Conservation (phyloP, 35 echinoderm and acorn worm genomes). For the Eucidaris tribuloides region DNA sequence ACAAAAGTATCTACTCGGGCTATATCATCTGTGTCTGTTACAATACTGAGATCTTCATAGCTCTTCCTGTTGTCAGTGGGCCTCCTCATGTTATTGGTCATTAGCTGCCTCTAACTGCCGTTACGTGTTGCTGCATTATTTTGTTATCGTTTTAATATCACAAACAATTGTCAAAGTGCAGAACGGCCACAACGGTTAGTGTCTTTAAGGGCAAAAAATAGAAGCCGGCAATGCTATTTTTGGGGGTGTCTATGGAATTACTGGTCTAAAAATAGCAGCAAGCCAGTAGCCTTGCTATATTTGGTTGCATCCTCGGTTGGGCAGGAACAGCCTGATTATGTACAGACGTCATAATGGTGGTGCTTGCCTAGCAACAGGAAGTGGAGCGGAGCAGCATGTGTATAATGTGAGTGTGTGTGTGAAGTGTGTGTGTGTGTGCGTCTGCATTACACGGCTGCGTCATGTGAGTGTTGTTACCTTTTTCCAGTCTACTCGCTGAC, state of each 20-base stretch:
- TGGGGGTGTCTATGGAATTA: constrained; percentile 32
- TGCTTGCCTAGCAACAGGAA: constrained; percentile 36
- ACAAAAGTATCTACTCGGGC: no score
- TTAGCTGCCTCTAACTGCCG: no score
- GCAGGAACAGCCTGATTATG: constrained; percentile 39
- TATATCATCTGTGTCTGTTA: no score
- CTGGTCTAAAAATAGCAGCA: constrained; percentile 11
- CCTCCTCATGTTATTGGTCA: no score
- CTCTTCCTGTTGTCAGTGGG: no score
- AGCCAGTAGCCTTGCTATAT: constrained; percentile 40
- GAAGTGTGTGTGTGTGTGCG: not conserved
- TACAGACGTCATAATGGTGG: constrained; percentile 38
- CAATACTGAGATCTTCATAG: no score
- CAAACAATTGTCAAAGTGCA: constrained; percentile 15
- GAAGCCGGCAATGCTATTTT: constrained; percentile 28
- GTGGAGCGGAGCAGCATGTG: constrained; percentile 16
- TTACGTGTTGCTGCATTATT: not conserved
- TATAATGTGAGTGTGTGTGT: constrained; percentile 8
- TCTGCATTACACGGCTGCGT: not conserved
- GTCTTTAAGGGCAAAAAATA: constrained; percentile 26
- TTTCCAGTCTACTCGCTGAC: not conserved
- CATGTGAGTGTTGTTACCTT: not conserved
- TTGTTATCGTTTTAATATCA: not conserved
- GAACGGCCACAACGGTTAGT: not conserved
- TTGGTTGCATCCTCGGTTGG: constrained; percentile 35